Evolutionary conservation across 2,888 invertebrate genomes (phyloP).

Genomic region (Eurytoma adleriae): DNA sequence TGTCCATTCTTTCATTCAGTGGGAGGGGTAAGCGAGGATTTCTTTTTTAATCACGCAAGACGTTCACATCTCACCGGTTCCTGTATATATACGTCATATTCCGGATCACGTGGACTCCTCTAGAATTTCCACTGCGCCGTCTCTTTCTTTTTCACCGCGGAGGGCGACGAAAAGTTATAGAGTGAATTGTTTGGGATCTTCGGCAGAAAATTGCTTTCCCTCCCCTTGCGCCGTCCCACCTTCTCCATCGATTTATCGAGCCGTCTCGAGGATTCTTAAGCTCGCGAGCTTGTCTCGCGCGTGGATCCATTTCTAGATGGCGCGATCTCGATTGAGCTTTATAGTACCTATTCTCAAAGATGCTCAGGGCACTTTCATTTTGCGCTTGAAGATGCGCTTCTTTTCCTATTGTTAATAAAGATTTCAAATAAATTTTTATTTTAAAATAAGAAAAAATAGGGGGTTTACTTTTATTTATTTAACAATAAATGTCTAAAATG

Average conservation of each 20-base stretch:
- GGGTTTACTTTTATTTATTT: too few relatives aligned
- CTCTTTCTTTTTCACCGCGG: conserved; percentile 24
- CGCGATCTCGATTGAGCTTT: too few relatives aligned
- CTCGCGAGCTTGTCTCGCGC: not conserved
- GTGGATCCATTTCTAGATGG: not conserved
- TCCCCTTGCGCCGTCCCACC: not conserved
- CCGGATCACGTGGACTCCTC: not conserved
- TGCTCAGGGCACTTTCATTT: not conserved
- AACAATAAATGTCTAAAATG: too few relatives aligned
- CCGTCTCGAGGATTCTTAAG: conserved; percentile 15
- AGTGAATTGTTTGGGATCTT: conserved; percentile 32
- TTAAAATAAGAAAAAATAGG: too few relatives aligned
- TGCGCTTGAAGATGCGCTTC: too few relatives aligned
- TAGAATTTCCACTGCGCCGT: conserved; percentile 11
- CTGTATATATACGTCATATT: too few relatives aligned
- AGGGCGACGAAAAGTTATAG: conserved; percentile 24
- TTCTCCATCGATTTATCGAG: conserved; percentile 28
- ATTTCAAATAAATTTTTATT: too few relatives aligned
- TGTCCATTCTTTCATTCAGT: conserved; percentile 4
- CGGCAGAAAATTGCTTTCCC: conserved; percentile 36
- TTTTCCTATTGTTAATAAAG: too few relatives aligned
- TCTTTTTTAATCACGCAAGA: conserved; percentile 41
- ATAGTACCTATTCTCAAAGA: not conserved
- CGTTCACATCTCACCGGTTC: not conserved
- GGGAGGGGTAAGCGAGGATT: not conserved